Base-by-base conservation (phyloP, 1,140 invertebrate genomes). In the Neomicropteryx cornuta region DNA sequence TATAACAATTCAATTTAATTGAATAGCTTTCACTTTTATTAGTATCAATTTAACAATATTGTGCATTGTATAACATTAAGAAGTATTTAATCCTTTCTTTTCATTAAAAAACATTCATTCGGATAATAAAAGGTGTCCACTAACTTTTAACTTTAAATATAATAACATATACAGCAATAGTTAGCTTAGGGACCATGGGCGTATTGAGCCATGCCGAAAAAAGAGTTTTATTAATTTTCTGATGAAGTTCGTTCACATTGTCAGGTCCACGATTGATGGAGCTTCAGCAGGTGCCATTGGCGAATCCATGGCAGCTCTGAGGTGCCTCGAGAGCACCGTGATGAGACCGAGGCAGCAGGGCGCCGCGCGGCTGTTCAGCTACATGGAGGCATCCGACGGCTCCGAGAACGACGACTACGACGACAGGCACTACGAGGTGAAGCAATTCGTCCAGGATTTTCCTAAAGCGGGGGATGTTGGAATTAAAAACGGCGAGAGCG, bases 371-470 rank as follows among this genome's bases (percentile, higher is more conserved):
- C 58, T 73, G 10, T 73, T 73, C 54, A 71, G 69, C 18, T 74
- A 75, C 56, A 62, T 73, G 58, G 71, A 73, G 49, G 72, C 70
- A 11, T 71, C 67, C 21, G 72, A 73, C 57, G 68, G 68, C 16
- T 73, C 72, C 2, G 70, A 68, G 41, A 66, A 64, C 51, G 62
- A 65, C 45, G 63, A 61, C 53, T 42, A 35, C 38, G 32, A 38
- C 6, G 36, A 27, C n/a, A n/a, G n/a, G n/a, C n/a, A n/a, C n/a
- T n/a, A n/a, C n/a, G n/a, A n/a, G n/a, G n/a, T n/a, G n/a, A n/a
- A 44, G 28, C 43, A 39, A 27, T 41, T 32, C 32, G 45, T 62
- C 38, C 47, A 46, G 60, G 62, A 62, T 62, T 66, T 62, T 63
- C 60, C 51, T 63, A 58, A 64, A 48, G 62, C 62, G 60, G 60